Evolutionary conservation across 2,888 invertebrate genomes (phyloP).

Genomic region (Plemyria rubiginata): DNA sequence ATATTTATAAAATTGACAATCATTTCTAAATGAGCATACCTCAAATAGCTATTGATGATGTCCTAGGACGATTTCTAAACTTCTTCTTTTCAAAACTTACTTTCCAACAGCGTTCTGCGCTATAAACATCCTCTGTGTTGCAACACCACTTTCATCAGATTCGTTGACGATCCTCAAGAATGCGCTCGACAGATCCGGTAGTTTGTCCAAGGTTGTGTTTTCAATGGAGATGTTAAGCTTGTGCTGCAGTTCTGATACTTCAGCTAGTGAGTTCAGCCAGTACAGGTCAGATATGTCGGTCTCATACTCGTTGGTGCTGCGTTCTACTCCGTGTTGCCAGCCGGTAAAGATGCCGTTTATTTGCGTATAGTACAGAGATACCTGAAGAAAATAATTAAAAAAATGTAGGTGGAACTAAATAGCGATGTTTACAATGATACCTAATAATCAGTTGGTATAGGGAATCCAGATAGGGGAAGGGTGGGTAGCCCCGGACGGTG

Average conservation of each 20-base stretch:
- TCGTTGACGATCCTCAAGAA: slow-evolving; percentile 86
- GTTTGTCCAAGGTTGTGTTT: slow-evolving; percentile 55
- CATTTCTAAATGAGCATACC: too few relatives aligned
- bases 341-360: slow-evolving; percentile 91
- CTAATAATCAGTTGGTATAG: too few relatives aligned
- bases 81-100: slow-evolving; percentile 66
- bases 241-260: slow-evolving; percentile 88
- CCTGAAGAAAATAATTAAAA: slow-evolving; percentile 65
- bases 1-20: too few relatives aligned
- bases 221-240: slow-evolving; percentile 75
- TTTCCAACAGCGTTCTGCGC: slow-evolving; percentile 92
- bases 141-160: slow-evolving; percentile 64
- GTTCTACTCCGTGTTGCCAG: slow-evolving; percentile 88
- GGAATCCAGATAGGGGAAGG: too few relatives aligned
- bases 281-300: slow-evolving; percentile 87
- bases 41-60: too few relatives aligned
- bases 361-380: slow-evolving; percentile 90
- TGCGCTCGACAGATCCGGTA: slow-evolving; percentile 84
- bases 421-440: too few relatives aligned
- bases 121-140: slow-evolving; percentile 85
- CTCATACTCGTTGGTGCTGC: slow-evolving; percentile 85
- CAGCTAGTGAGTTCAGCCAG: slow-evolving; percentile 90
- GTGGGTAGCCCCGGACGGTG: too few relatives aligned
- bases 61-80: too few relatives aligned
- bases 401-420: not conserved